Evolutionary conservation across 2,888 invertebrate genomes (phyloP), one percentile per base, ranked within the genome.

Genomic region (Geotrupes spiniger): DNA sequence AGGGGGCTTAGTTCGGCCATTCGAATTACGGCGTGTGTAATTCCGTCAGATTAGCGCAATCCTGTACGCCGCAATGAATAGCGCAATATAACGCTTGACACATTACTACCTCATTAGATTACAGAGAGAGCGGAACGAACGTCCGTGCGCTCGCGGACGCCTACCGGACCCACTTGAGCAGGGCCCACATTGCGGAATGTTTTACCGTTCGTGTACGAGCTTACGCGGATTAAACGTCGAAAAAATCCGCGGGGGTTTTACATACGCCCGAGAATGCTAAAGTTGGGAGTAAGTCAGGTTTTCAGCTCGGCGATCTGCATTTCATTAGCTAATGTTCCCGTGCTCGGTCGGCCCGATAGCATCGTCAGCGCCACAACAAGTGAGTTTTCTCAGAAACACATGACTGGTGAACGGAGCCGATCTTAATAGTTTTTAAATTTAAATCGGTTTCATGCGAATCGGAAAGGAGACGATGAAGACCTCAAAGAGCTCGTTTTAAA

Each of bases 21-120:
- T 63, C 66, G 62, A 70, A 68, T 70, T 71, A 71, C 68, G 65
- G 64, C 63, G 63, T 63, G 68, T 68, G 70, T 72, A 72, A 72
- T 71, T 69, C 71, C 68, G 70, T 71, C 70, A 71, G 72, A 71
- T 72, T 72, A 72, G 70, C 68, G 64, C 69, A 67, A 70, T 70
- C 67, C 69, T 63, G 65, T 65, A 65, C 65, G 64, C 66, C 65
- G 68, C 67, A 65, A 70, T 67, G 69, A 68, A 70, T 69, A 63
- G 64, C 62, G 62, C 63, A 65, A 68, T 70, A 70, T 70, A 69
- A 62, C 65, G 61, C 65, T 68, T 70, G 70, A 70, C 71, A 70
- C 70, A 70, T 72, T 71, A 71, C 70, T 71, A 71, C 71, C 70
- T 71, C 71, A 69, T 71, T 72, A 71, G 68, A 68, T 49, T 49